Evolutionary conservation across 2,113 vertebrate genomes (phyloP).

Genomic region (Myotis lucifugus): DNA sequence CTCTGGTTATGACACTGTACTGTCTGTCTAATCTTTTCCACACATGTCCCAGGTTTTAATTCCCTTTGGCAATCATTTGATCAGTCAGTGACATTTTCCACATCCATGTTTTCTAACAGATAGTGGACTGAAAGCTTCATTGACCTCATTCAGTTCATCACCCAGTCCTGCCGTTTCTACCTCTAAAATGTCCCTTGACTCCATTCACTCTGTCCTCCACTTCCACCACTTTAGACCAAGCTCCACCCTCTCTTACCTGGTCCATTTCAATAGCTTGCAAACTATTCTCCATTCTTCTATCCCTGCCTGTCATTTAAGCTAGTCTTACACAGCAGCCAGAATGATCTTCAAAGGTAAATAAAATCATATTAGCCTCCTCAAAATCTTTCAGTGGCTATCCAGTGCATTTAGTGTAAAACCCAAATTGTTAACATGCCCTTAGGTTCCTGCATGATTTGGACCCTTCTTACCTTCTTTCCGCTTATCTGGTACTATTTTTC

Average conservation of each 20-base stretch:
- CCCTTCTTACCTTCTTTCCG: neutral
- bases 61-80: neutral
- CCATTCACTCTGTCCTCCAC: neutral
- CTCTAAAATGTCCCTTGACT: neutral
- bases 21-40: neutral
- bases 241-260: neutral
- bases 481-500: neutral
- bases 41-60: neutral
- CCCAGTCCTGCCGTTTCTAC: neutral
- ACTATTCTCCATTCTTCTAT: neutral
- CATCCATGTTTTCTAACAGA: neutral
- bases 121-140: neutral
- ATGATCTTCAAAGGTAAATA: neutral
- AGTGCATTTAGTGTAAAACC: neutral
- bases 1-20: neutral
- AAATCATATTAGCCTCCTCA: neutral
- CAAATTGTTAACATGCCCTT: neutral
- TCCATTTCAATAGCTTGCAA: neutral
- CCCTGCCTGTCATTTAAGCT: neutral
- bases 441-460: neutral
- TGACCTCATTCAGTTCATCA: neutral
- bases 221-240: neutral
- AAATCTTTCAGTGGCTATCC: neutral
- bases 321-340: neutral
- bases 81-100: neutral